Base-by-base conservation (phyloP, 2,797 vertebrate genomes). In the Tauraco hartlaubi region DNA sequence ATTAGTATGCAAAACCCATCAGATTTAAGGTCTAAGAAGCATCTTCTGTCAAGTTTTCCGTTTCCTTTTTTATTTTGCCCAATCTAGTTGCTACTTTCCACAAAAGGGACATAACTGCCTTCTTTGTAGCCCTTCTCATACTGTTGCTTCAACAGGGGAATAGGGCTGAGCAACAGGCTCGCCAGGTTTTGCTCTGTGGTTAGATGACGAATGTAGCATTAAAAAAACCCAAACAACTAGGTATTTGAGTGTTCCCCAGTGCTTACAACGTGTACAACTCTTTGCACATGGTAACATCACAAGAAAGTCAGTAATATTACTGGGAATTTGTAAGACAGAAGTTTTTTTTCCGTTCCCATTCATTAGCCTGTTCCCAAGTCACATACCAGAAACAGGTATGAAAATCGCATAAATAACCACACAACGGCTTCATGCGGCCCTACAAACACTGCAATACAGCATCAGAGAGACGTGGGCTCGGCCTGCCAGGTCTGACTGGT, bases 121-220 rank as follows among this genome's bases (percentile, higher is more conserved):
- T 48, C 29, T 73, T 41, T 18, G 6, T 31, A 67, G 52, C 35
- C 43, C 35, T 82, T 78, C 63, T 29, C 41, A 79, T 11, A 15
- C 15, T 72, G 29, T 35, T 69, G 61, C 46, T 89, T 76, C 59
- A 56, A 35, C 55, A 82, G 52, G 54, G 68, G 18, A 77, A 73
- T 49, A 88, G 41, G 74, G 71, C 39, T 76, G 80, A 91, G 55
- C 77, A 93, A 92, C 86, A 93, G 77, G 92, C 81, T 93, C 5
- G 0, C 81, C 94, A 73, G 63, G 86, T 93, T 88, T 87, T 85
- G 48, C 44, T 66, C 26, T 85, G 86, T 75, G 71, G 58, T 91
- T 87, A 91, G 51, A 73, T 78, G 73, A 89, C 86, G 92, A 92
- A 62, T 3, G 7, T 2, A 93, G 39, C 58, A 79, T 43, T 51